These are phyloP conservation scores for Pantherophis alleghaniensis DNA, from an alignment of 2,797 vertebrate species.

Conservation along the genomic window DNA sequence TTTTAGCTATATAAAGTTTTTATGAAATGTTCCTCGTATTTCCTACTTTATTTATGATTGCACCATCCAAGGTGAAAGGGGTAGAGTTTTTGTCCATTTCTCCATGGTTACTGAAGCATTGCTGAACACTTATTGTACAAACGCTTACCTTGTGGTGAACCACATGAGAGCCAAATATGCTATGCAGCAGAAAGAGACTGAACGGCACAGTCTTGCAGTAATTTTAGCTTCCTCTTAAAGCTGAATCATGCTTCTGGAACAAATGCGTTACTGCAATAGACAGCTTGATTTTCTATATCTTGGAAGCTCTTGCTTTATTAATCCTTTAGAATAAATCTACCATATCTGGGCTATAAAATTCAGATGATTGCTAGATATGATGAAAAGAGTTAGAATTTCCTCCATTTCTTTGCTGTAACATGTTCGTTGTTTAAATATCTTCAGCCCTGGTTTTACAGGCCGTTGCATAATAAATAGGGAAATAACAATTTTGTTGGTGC, in stretches of 20 bases:
- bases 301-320: neutral
- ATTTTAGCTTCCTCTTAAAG: neutral
- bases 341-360: neutral
- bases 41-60: neutral
- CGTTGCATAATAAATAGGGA: neutral
- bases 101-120: neutral
- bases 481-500: neutral
- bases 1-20: neutral
- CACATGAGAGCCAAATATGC: neutral
- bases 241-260: neutral
- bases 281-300: conserved; percentile 7
- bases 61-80: neutral
- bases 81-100: rapidly evolving
- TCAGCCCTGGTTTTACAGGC: neutral
- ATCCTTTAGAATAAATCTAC: neutral
- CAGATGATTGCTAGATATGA: neutral
- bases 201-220: conserved; percentile 23
- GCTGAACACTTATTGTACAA: neutral
- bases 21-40: neutral
- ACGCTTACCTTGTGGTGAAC: conserved; percentile 14
- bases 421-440: neutral
- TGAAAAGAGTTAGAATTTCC: neutral
- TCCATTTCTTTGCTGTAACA: neutral
- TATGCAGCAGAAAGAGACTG: conserved; percentile 12
- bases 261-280: conserved; percentile 11